These are phyloP conservation scores for Chondrosia reniformis DNA, from an alignment of 37 sponge, comb jelly and placozoan species.

Conservation along the genomic window DNA sequence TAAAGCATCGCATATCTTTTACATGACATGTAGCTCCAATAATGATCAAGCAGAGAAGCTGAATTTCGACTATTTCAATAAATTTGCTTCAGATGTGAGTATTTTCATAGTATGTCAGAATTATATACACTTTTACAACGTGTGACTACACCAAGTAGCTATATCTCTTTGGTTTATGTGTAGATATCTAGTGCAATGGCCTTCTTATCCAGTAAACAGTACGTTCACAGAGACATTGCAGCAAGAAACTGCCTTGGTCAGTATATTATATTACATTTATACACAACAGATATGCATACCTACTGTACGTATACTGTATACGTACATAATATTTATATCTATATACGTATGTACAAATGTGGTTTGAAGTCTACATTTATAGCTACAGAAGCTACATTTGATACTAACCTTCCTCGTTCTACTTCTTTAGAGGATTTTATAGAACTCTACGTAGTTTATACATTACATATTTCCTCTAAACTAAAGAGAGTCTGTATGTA, in stretches of 20 bases:
- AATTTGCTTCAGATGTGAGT: slow-evolving; percentile 49
- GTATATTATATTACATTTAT: not conserved
- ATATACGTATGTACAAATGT: not conserved
- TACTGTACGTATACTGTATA: not conserved
- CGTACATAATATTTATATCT: not conserved
- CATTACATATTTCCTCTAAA: no score
- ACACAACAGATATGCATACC: not conserved
- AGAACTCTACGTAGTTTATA: no score
- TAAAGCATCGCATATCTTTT: no score
- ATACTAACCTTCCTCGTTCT: no score
- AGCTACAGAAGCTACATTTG: no score
- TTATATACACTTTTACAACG: not conserved
- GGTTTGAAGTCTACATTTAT: not conserved
- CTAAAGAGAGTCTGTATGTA: no score
- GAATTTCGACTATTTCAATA: slow-evolving; percentile 18
- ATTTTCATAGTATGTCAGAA: not conserved
- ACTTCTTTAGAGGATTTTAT: no score
- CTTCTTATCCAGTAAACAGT: slow-evolving; percentile 30
- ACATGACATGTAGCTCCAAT: slow-evolving; percentile 8
- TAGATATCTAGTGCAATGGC: slow-evolving; percentile 44
- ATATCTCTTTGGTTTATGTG: not conserved
- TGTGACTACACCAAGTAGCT: not conserved
- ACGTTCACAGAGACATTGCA: slow-evolving; percentile 61
- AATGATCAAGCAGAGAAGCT: not conserved
- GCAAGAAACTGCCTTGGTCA: slow-evolving; percentile 62